Base-by-base conservation (phyloP, 2,888 invertebrate species). In the Ochropleura plecta region DNA sequence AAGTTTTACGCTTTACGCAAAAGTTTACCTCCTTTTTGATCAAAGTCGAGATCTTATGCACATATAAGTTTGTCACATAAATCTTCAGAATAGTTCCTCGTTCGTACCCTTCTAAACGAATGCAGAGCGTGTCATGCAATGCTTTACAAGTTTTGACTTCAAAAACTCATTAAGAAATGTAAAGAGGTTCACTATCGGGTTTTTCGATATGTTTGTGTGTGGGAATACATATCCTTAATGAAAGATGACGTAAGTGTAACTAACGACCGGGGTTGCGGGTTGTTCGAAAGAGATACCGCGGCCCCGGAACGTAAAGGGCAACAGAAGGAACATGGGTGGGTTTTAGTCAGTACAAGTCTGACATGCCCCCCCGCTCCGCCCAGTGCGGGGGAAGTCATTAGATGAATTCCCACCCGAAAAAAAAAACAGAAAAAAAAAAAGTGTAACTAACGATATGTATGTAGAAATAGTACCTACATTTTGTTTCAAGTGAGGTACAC, bases 101-200 rank as follows among this genome's bases (percentile, higher is more conserved):
- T 77, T 72, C 46, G 20, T 64, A 76, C 69, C 16, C 42, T 51
- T 16, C 8, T n/a, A 9, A 30, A 66, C 55, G 69, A 48, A 51
- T 46, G 66, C 40, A 55, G 18, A 18, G 67, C 18, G 48, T 63
- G 14, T 66, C 48, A 30, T 46, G 7, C 30, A 65, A 40, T 12
- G 51, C 62, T 48, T 30, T n/a, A 8, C 6, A 64, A 80, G 67
- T 71, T 81, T 53, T 77, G n/a, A 68, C 71, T 77, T 71, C 49
- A 18, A 59, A 71, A 80, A 80, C 77, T 81, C 71, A 77, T 71
- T 81, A 71, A 12, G n/a, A 51, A 64, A 69, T 70, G 62, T 70
- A 18, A 73, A 55, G 49, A 66, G 44, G 65, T 60, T 62, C 30
- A 0, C n/a, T 46, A 49, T 40, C 5, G 5, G 16, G 49, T 14